Base-by-base conservation (phyloP, 2,113 vertebrate species). In the Coptodon bakossiorum region DNA sequence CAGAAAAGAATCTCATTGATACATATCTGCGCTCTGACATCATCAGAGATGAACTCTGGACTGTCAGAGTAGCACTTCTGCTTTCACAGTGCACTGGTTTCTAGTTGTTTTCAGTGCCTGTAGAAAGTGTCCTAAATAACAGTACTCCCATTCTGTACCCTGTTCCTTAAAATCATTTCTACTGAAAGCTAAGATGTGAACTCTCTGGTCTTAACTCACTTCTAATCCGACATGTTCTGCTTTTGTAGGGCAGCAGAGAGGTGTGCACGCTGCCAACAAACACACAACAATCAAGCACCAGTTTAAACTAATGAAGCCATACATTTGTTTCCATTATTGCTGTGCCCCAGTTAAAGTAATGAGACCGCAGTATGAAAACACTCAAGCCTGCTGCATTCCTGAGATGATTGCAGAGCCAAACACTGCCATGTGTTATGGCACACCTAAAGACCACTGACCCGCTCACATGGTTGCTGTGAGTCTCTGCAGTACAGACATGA, bases 321-420 rank as follows among this genome's bases (percentile, higher is more conserved):
- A 7, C 82, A 76, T 94, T 88, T 53, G 63, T 89, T 89, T 93
- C 73, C 61, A 83, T 91, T 89, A 92, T 81, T 50, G 6, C 36
- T 1, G 3, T 14, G 76, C 83, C 82, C 52, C 73, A 56, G 90
- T 80, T 87, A 24, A 27, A 92, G 73, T n/a, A 31, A 92, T 87
- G 24, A 89, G 81, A 17, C 84, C 27, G 63, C 53, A 12, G 59
- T 22, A 29, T 83, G 84, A 73, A 86, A 80, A 81, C 84, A 83
- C 36, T 43, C 29, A 4, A 81, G 80, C 61, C 45, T 73, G 89
- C 43, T 84, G 87, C 73, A 84, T 90, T 90, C 87, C 87, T 50
- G 40, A 83, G 81, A 85, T 40, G 84, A 45, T 22, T 86, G 13
- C 71, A 66, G 38, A 63, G 17, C 59, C 82, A 54, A 76, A 9